Conservation (phyloP, 1,140 invertebrate species). For the Nomia melanderi region DNA sequence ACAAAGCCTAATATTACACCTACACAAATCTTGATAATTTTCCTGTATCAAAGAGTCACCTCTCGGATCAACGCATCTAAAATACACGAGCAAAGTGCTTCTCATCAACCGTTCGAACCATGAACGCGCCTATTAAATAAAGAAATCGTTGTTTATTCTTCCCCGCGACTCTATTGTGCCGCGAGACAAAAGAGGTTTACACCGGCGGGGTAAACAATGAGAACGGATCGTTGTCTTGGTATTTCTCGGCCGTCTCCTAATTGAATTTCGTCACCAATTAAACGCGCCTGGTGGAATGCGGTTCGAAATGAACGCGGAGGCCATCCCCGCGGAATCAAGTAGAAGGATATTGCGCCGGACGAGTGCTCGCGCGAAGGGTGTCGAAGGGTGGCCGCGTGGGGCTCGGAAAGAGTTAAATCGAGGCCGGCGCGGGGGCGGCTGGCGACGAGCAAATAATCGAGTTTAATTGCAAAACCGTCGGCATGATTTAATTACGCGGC, state of each 20-base stretch:
- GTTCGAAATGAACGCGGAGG: constrained; percentile 67
- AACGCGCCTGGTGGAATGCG: constrained; percentile 48
- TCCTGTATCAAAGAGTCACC: too few relatives aligned
- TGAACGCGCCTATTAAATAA: too few relatives aligned
- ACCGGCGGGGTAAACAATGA: neutral
- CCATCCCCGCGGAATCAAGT: constrained; percentile 71
- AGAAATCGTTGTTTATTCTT: too few relatives aligned
- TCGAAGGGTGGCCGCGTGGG: constrained; percentile 52
- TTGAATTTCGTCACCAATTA: constrained; percentile 58
- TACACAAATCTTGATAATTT: too few relatives aligned
- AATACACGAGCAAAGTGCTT: too few relatives aligned
- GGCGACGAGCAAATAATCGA: constrained; percentile 82
- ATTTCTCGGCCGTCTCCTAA: constrained; percentile 8
- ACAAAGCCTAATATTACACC: too few relatives aligned
- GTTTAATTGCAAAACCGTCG: constrained; percentile 82
- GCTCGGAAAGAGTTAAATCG: constrained; percentile 79
- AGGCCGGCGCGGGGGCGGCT: constrained; percentile 68
- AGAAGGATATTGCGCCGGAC: constrained; percentile 73
- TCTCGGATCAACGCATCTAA: too few relatives aligned
- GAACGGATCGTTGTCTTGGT: neutral
- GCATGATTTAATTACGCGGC: constrained; percentile 81
- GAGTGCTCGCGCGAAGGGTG: constrained; percentile 59
- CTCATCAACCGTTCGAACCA: too few relatives aligned
- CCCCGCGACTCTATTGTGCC: too few relatives aligned
- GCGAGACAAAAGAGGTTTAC: neutral